Evolutionary conservation across 2,888 invertebrate species (phyloP), one percentile per base, ranked within the genome.

Genomic region (Pachydiplax longipennis): DNA sequence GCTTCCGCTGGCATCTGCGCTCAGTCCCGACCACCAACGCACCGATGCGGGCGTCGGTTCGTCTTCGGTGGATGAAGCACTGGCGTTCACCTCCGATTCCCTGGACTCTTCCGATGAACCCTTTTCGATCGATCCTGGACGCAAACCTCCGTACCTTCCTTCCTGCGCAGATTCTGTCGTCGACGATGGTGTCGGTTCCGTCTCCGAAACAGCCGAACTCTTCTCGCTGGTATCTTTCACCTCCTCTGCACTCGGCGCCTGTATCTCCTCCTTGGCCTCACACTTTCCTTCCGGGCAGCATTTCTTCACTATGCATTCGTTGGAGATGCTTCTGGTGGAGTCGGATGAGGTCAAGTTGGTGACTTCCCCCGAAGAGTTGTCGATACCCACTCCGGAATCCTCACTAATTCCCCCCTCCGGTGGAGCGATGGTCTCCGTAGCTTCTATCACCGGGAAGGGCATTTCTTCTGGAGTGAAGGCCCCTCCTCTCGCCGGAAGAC

Each of bases 151-250:
- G 92, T 22, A 93, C 92, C n/a, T 93, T 92, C 92, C 65, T 92
- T 91, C 25, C 92, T 92, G 90, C 91, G 92, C 73, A 93, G 92
- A 18, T 10, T 18, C 6, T 61, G 40, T 25, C 65, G 40, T 48
- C 0, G 93, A 92, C 2, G 95, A 93, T 61, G 95, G 93, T 92
- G 95, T 94, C 91, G 95, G 93, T 73, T 73, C 73, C 13, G 48
- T 93, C 93, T 5, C 93, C 93, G 91, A 92, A 93, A 25, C 93
- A 91, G 1, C 92, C 92, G 90, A 95, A 95, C 91, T 95, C 93
- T 91, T 95, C 95, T 92, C 95, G 94, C 93, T 95, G 94, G 93
- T 94, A 94, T 83, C 94, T 94, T 93, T 94, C 95, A 91, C 94
- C 15, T 48, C 48, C 81, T 80, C 65, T 15, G 65, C 73, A 6